These are phyloP conservation scores for Melikaiella ostensackeni DNA, from an alignment of 2,888 invertebrate species.

Conservation along the genomic window DNA sequence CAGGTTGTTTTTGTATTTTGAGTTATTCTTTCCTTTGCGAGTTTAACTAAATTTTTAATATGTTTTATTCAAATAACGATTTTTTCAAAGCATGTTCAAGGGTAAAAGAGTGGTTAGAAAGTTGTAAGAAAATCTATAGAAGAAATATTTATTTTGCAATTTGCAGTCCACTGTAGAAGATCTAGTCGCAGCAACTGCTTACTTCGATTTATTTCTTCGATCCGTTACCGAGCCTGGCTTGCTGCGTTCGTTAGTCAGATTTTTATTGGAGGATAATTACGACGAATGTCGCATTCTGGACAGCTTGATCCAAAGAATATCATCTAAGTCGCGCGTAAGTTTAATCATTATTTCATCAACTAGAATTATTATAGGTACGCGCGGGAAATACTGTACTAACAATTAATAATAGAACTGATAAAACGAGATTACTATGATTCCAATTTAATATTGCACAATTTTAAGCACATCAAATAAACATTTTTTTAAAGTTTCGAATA, in stretches of 20 bases:
- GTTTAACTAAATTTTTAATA: background rate
- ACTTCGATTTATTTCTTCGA: conserved; percentile 93
- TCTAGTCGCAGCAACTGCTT: conserved; percentile 94
- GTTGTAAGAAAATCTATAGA: background rate
- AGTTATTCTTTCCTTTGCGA: background rate
- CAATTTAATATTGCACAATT: no score
- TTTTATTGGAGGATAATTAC: conserved; percentile 89
- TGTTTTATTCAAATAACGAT: background rate
- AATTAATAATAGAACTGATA: no score
- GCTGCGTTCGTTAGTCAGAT: conserved; percentile 89
- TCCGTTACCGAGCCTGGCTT: conserved; percentile 92
- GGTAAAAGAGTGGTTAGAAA: background rate
- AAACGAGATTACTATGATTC: no score
- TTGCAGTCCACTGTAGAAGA: conserved; percentile 92
- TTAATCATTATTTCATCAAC: conserved; percentile 26
- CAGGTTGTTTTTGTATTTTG: background rate
- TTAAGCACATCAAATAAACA: no score
- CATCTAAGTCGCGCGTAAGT: conserved; percentile 84
- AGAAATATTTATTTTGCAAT: conserved; percentile 63
- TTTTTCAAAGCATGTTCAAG: background rate
- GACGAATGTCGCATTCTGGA: conserved; percentile 91
- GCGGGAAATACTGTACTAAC: no score
- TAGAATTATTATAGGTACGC: no score
- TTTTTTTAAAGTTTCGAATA: no score
- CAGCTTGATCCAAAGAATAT: conserved; percentile 88